Conservation (phyloP, 2,888 invertebrate genomes). For the Biston stratarius region DNA sequence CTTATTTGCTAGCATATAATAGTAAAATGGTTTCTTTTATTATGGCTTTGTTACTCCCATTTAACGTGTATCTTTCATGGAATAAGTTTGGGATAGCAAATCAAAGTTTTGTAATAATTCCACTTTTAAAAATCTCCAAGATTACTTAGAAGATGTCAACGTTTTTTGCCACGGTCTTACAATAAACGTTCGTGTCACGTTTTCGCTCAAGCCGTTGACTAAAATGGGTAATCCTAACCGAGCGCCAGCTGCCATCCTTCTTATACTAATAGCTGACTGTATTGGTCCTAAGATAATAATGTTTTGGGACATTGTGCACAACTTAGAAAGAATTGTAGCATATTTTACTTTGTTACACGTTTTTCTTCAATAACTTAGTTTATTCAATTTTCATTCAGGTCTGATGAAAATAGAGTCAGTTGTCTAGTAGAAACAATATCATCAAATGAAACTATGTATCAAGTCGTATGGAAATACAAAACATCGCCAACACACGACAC, state of each 20-base stretch:
- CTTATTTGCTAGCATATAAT: no score
- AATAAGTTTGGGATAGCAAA: background rate
- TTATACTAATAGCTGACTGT: slow-evolving; percentile 23
- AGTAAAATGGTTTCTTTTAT: no score
- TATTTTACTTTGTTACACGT: background rate
- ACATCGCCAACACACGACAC: background rate
- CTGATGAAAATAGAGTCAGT: no score
- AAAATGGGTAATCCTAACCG: slow-evolving; percentile 43
- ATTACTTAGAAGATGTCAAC: slow-evolving; percentile 20
- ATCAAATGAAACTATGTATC: no score
- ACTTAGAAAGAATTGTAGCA: background rate
- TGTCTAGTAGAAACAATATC: no score
- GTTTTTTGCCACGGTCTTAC: slow-evolving; percentile 16
- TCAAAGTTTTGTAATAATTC: slow-evolving; percentile 20
- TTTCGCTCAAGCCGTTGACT: slow-evolving; percentile 45
- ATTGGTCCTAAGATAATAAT: slow-evolving; percentile 31
- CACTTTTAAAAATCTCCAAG: background rate
- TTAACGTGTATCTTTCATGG: no score
- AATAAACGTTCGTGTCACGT: slow-evolving; percentile 55
- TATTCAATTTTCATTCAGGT: background rate
- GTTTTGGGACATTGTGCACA: background rate
- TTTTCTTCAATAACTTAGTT: background rate
- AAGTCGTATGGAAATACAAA: background rate
- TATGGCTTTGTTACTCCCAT: no score
- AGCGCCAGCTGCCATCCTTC: slow-evolving; percentile 36